These are phyloP conservation scores for Thecocarcelia acutangulata DNA, from an alignment of 2,888 invertebrate genomes.

Conservation along the genomic window DNA sequence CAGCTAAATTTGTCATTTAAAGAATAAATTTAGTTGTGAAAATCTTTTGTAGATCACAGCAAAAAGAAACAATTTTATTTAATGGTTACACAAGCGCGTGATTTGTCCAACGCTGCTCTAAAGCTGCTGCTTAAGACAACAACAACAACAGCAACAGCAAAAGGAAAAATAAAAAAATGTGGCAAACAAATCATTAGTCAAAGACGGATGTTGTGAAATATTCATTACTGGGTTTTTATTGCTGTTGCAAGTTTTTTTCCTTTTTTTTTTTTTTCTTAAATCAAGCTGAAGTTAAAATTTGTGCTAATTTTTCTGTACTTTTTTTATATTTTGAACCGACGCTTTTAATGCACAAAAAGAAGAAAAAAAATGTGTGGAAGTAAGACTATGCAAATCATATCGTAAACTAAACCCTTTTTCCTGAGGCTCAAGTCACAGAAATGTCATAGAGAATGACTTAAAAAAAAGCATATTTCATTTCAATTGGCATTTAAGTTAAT, in stretches of 20 bases:
- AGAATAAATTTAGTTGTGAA: slow-evolving; percentile 53
- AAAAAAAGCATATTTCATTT: no score
- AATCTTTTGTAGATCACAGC: slow-evolving; percentile 9
- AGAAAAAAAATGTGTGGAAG: not conserved
- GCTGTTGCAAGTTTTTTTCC: not conserved
- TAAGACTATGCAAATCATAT: no score
- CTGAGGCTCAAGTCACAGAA: no score
- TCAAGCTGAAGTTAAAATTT: slow-evolving; percentile 29
- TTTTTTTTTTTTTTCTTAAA: not conserved
- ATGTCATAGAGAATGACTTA: no score
- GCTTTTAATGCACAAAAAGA: not conserved
- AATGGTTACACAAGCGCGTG: slow-evolving; percentile 65
- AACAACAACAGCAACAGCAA: no score
- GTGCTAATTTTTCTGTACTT: slow-evolving; percentile 12
- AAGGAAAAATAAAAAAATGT: slow-evolving; percentile 4
- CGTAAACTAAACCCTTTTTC: no score
- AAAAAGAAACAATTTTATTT: slow-evolving; percentile 38
- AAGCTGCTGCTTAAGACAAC: slow-evolving; percentile 1
- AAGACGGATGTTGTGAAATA: slow-evolving; percentile 71
- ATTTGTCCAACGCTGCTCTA: slow-evolving; percentile 58
- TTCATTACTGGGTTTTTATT: slow-evolving; percentile 37
- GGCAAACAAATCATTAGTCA: slow-evolving; percentile 61
- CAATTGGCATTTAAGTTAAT: no score
- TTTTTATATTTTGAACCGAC: no score
- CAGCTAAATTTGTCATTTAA: slow-evolving; percentile 51